Conservation (phyloP, 2,113 vertebrate genomes). For the Thermophis baileyi region DNA sequence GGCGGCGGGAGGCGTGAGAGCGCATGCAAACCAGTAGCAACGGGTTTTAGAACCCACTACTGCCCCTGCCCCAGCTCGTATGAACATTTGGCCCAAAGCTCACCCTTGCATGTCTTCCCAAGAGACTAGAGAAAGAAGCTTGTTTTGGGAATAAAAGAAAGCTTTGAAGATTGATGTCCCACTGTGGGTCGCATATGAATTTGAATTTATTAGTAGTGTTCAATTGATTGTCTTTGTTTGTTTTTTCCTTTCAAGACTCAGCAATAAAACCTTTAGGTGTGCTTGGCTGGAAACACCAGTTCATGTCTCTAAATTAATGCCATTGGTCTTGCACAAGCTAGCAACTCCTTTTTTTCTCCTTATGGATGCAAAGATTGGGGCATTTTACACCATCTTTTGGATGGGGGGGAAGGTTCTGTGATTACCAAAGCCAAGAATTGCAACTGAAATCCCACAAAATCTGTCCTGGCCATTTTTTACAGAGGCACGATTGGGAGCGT, state of each 20-base stretch:
- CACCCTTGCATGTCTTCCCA: background rate
- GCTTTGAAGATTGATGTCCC: background rate
- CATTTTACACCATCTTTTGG: background rate
- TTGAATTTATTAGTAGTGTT: background rate
- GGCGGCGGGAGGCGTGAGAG: too few relatives aligned
- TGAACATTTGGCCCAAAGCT: background rate
- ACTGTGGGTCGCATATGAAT: background rate
- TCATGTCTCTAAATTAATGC: background rate
- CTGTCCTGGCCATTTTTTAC: too few relatives aligned
- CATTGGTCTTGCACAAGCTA: background rate
- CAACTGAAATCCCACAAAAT: background rate
- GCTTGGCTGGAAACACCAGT: background rate
- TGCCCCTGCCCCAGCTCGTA: background rate
- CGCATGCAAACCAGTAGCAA: too few relatives aligned
- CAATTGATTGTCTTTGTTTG: background rate
- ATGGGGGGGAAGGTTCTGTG: background rate
- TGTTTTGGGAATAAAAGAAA: background rate
- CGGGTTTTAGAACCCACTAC: too few relatives aligned
- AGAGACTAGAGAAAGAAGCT: background rate
- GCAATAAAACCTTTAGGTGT: background rate
- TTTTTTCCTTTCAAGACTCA: background rate
- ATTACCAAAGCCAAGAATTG: constrained; percentile 23
- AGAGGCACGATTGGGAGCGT: too few relatives aligned
- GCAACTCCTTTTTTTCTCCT: background rate
- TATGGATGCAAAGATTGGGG: background rate